These are phyloP conservation scores for Alaudala cheleensis DNA, from an alignment of 2,113 vertebrate species.

Conservation along the genomic window DNA sequence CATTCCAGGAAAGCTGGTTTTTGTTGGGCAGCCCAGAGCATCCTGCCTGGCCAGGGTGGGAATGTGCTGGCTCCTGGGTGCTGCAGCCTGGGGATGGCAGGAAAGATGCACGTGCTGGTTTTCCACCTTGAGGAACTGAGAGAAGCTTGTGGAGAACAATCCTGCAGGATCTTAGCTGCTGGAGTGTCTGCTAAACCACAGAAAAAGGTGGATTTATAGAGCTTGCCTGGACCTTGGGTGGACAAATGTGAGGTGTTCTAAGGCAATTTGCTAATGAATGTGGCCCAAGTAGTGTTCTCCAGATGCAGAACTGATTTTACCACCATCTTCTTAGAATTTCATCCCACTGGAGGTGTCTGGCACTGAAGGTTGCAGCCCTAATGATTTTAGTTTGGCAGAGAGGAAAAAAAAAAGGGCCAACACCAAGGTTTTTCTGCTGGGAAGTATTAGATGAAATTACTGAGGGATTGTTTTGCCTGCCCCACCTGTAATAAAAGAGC, in stretches of 20 bases:
- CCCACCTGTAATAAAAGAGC: conserved; percentile 31
- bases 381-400: neutral
- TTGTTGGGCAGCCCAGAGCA: neutral
- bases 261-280: neutral
- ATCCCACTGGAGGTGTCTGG: neutral
- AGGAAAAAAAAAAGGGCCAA: neutral
- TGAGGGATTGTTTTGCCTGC: conserved; percentile 26
- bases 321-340: neutral
- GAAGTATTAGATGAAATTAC: conserved; percentile 8
- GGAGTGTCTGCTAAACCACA: neutral
- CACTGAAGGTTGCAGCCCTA: neutral
- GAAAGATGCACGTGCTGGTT: neutral
- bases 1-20: neutral
- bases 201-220: neutral
- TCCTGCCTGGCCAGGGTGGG: neutral
- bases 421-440: neutral
- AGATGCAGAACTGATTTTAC: neutral
- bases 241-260: neutral
- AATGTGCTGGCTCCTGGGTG: neutral
- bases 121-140: neutral
- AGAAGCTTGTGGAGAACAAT: neutral
- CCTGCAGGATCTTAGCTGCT: neutral
- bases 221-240: neutral
- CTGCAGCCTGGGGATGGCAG: accelerated
- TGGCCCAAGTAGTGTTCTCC: neutral